Base-by-base conservation (phyloP, 2,888 invertebrate genomes). In the Lithophane leautieri region DNA sequence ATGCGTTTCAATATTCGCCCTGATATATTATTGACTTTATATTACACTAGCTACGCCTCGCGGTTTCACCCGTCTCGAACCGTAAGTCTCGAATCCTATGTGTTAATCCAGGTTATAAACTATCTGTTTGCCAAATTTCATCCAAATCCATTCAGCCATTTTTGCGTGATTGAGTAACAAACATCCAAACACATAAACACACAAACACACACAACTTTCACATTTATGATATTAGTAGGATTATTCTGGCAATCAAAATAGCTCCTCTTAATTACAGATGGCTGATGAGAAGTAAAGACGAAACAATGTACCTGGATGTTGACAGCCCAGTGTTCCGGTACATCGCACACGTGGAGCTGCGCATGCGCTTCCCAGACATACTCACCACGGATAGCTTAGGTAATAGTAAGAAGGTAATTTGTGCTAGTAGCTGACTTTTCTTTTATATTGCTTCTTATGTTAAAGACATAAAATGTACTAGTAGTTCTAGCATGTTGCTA, bases 261-360 rank as follows among this genome's bases (percentile, higher is more conserved):
- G 7, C 16, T 28, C 12, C 7, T 28, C 19, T 83, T 19, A 25
- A 54, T 94, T 94, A 61, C 91, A 96, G 96, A 70, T 96, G 96
- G 95, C 74, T 95, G 4, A 86, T 82, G 16, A 83, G 73, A n/a
- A 91, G 88, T 77, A 89, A 93, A 71, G 93, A 97, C 19, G 91
- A 90, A 1, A 94, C 94, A 72, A 88, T 94, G 87, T 96, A 95
- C 83, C 86, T 97, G 61, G 92, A 95, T 62, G 87, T 96, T 0
- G 84, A 91, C n/a, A 95, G 93, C 86, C 96, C 96, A 56, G 91
- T 97, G 77, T 89, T 97, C 22, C 91, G 96, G 71, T 98, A 97
- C 92, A 92, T 97, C 28, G 86, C 97, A n/a, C 97, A 98, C 86
- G 97, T 95, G 85, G 97, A 97, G 87, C 91, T 98, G 40, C 94